Evolutionary conservation across 2,113 vertebrate genomes (phyloP), one percentile per base, ranked within the genome.

Genomic region (Turnix velox): DNA sequence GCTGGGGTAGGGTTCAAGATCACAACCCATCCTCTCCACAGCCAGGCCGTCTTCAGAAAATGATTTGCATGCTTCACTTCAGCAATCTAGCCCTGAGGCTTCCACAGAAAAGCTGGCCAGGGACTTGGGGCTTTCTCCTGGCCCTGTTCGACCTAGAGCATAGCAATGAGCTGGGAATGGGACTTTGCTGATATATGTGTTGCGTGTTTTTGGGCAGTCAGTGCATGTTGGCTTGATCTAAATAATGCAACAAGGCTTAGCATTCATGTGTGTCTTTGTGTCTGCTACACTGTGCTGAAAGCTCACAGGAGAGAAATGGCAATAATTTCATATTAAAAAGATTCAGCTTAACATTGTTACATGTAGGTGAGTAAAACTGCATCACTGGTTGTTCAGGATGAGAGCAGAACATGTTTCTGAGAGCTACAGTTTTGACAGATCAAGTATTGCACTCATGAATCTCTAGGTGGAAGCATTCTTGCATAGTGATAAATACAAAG

Each of bases 401-500:
- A 35, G 51, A 65, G 57, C 52, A 51, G n/a, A 42, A 43, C 39
- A 3, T 2, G 0, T 16, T 28, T 31, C 5, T 1, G 1, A 7
- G 27, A 28, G 59, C 71, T 59, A 85, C 62, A 10, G 35, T 30
- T 71, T 7, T 52, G 58, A 17, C 43, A 23, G 67, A 15, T 43
- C 18, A 7, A 33, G 39, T 30, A 4, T 25, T 22, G 35, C 35
- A 8, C 14, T 2, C 7, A 46, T 3, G 24, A 19, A 58, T 62
- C 12, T 43, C 2, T 0, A 58, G 39, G 15, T 4, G 30, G 6
- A 31, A 2, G 1, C 0, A 0, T 43, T 65, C 28, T 12, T 55
- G 9, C 3, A 0, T 18, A 37, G 33, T 3, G 5, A 33, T 46
- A 82, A 46, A 43, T 4, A 5, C 3, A 40, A 46, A 67, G 40